Evolutionary conservation across 2,113 vertebrate species (phyloP).

Genomic region (Lasiurus borealis): DNA sequence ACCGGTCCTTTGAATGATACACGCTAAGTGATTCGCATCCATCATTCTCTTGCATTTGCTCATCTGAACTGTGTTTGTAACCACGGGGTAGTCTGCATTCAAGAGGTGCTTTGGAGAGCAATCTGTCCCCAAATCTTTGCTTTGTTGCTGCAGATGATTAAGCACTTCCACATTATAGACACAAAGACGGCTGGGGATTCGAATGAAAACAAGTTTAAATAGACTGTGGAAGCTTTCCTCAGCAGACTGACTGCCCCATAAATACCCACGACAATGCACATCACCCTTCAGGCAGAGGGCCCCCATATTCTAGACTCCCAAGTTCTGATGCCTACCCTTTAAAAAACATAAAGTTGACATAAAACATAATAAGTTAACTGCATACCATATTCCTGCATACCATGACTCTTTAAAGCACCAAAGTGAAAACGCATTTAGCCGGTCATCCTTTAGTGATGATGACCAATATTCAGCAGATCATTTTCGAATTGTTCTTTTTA

Average conservation of each 20-base stretch:
- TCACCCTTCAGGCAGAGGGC: neutral
- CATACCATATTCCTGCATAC: neutral
- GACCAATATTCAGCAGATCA: neutral
- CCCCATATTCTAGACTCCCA: neutral
- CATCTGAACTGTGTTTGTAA: conserved; percentile 46
- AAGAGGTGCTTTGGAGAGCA: conserved; percentile 34
- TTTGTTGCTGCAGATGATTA: conserved; percentile 79
- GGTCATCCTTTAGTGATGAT: neutral
- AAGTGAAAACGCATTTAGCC: neutral
- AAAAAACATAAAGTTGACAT: conserved; percentile 48
- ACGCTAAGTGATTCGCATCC: conserved; percentile 62
- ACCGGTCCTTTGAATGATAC: conserved; percentile 55
- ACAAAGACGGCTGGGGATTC: conserved; percentile 78
- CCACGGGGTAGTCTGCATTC: conserved; percentile 1
- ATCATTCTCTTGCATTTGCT: conserved; percentile 16
- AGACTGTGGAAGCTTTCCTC: conserved; percentile 71
- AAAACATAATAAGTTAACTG: conserved; percentile 34
- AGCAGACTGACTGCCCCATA: conserved; percentile 68
- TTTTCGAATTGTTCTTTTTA: neutral
- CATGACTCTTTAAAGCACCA: neutral
- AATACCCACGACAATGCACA: conserved; percentile 64
- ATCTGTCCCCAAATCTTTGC: conserved; percentile 70
- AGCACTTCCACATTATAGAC: conserved; percentile 76
- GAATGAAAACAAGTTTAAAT: conserved; percentile 79
- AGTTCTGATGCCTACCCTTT: neutral